These are phyloP conservation scores for Burhinus bistriatus DNA, from an alignment of 2,113 vertebrate genomes.

Conservation along the genomic window DNA sequence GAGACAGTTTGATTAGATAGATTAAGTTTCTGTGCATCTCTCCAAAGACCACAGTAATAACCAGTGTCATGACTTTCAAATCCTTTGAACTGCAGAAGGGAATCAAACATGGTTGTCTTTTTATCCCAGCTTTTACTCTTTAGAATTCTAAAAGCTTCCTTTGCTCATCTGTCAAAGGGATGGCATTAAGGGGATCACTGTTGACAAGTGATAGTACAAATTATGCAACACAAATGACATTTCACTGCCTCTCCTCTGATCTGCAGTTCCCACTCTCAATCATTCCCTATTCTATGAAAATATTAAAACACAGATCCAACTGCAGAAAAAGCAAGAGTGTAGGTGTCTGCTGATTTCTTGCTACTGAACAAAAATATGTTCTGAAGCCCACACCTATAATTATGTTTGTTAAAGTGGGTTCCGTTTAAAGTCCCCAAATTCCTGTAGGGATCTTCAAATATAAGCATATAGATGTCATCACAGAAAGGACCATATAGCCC, in stretches of 20 bases:
- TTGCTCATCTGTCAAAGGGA: slow-evolving; percentile 72
- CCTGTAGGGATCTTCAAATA: background rate
- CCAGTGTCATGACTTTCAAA: slow-evolving; percentile 78
- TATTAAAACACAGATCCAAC: slow-evolving; percentile 45
- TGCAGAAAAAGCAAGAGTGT: slow-evolving; percentile 21
- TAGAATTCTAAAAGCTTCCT: slow-evolving; percentile 72
- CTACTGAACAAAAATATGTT: slow-evolving; percentile 28
- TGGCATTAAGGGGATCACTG: slow-evolving; percentile 78
- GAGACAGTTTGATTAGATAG: slow-evolving; percentile 74
- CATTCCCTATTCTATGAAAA: slow-evolving; percentile 69
- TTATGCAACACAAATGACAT: slow-evolving; percentile 81
- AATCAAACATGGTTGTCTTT: slow-evolving; percentile 75
- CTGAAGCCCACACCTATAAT: slow-evolving; percentile 47
- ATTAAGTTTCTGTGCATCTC: slow-evolving; percentile 74
- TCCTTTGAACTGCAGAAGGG: slow-evolving; percentile 72
- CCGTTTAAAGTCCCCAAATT: background rate
- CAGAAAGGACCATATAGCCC: background rate
- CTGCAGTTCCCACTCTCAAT: slow-evolving; percentile 72
- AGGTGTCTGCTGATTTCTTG: slow-evolving; percentile 14
- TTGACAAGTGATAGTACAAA: slow-evolving; percentile 81
- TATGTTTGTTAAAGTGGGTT: slow-evolving; percentile 15
- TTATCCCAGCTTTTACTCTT: slow-evolving; percentile 73
- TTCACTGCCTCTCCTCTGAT: slow-evolving; percentile 72
- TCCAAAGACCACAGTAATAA: slow-evolving; percentile 74
- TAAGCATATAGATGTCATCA: background rate